Conservation (phyloP, 2,888 invertebrate genomes). For the Ornithoptera priamus region DNA sequence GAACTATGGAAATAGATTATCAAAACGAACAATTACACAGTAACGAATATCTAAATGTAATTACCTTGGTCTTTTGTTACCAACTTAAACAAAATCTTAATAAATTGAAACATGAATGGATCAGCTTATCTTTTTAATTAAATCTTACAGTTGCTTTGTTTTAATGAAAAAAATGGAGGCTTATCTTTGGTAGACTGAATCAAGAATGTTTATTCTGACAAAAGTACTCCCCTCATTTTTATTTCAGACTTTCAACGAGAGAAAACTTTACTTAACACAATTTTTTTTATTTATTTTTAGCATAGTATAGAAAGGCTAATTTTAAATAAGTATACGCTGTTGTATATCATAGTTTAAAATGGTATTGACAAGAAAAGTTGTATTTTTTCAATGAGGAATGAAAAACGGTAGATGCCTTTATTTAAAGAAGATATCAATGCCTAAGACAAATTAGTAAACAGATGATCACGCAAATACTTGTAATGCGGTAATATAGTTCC, state of each 20-base stretch:
- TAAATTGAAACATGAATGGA: slow-evolving; percentile 4
- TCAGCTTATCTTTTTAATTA: slow-evolving; percentile 23
- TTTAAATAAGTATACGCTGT: not conserved
- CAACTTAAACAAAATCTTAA: not conserved
- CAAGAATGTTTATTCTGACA: slow-evolving; percentile 21
- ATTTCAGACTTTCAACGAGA: not conserved
- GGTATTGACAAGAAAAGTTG: not conserved
- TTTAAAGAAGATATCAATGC: not conserved
- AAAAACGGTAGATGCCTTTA: not conserved
- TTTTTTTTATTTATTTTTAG: not conserved
- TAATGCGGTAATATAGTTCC: too few relatives aligned
- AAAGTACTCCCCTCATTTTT: slow-evolving; percentile 8
- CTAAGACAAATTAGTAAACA: too few relatives aligned
- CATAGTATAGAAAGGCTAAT: not conserved
- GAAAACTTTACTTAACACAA: not conserved
- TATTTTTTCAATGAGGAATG: not conserved
- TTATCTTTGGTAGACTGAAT: slow-evolving; percentile 18
- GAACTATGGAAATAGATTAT: too few relatives aligned
- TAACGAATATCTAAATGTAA: not conserved
- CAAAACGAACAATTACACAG: not conserved
- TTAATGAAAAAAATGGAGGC: slow-evolving; percentile 15
- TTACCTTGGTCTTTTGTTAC: not conserved
- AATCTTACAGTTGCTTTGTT: slow-evolving; percentile 15
- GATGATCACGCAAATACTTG: too few relatives aligned
- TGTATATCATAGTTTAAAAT: not conserved